These are phyloP conservation scores for Caenorhabditis becei DNA, from an alignment of 2,888 invertebrate genomes.

Conservation along the genomic window DNA sequence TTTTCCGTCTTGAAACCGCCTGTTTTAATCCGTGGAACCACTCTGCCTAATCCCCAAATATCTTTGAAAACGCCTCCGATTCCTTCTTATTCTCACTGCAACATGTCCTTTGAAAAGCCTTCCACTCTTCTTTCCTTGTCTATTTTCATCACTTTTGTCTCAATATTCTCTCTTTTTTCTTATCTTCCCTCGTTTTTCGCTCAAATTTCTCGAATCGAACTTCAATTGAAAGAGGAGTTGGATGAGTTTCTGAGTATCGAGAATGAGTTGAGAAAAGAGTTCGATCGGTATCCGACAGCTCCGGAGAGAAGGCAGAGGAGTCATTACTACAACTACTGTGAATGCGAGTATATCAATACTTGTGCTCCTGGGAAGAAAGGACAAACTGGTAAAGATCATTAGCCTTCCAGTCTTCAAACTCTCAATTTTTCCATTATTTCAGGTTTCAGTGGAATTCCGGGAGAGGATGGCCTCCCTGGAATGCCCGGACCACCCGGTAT, in stretches of 20 bases:
- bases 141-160: conserved; percentile 59
- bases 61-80: conserved; percentile 4
- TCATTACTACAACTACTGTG: conserved; percentile 64
- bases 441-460: conserved; percentile 43
- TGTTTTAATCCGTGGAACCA: conserved; percentile 49
- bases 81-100: background rate
- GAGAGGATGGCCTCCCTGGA: conserved; percentile 56
- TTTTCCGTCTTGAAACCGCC: conserved; percentile 8
- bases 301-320: conserved; percentile 28
- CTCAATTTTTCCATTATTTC: background rate
- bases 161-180: conserved; percentile 49
- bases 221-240: conserved; percentile 46
- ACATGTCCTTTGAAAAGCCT: conserved; percentile 26
- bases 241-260: conserved; percentile 52
- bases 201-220: conserved; percentile 38
- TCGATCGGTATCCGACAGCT: conserved; percentile 29
- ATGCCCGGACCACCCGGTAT: conserved; percentile 51
- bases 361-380: conserved; percentile 66
- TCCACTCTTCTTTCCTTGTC: conserved; percentile 51
- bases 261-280: conserved; percentile 27
- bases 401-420: too few relatives aligned
- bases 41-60: conserved; percentile 23
- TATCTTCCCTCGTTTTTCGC: conserved; percentile 61
- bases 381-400: conserved; percentile 23
- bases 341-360: conserved; percentile 63